phyloP scores from a whole-genome alignment of 2,888 invertebrate species.

The Anarsia innoxiella region DNA sequence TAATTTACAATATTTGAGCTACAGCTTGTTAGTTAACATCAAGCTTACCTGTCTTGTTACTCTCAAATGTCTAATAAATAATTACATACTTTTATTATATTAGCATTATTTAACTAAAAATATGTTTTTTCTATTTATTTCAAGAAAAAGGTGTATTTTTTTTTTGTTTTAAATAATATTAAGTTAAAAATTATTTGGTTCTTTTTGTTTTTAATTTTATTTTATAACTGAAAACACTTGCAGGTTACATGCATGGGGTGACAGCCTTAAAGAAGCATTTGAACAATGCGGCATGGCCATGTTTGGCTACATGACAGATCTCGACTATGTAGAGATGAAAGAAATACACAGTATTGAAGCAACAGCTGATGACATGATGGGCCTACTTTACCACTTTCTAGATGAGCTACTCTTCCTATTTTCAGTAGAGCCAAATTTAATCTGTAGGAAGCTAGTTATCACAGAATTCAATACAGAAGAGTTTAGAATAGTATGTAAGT shows the following conservation, averaged over 20 bases:
- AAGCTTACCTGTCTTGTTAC: too few species aligned
- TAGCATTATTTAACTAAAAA: too few species aligned
- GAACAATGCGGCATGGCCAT: constrained; percentile 97
- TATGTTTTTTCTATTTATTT: constrained; percentile 13
- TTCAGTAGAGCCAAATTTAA: constrained; percentile 91
- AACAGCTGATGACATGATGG: constrained; percentile 90
- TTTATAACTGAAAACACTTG: constrained; percentile 15
- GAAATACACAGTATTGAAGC: constrained; percentile 89
- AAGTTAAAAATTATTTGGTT: too few species aligned
- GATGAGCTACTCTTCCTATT: constrained; percentile 96
- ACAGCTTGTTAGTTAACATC: too few species aligned
- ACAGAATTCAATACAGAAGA: constrained; percentile 89
- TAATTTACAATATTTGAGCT: too few species aligned
- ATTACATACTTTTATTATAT: too few species aligned
- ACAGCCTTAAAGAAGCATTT: constrained; percentile 89
- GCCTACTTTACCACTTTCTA: constrained; percentile 92
- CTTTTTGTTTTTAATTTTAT: neutral
- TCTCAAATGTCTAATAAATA: too few species aligned
- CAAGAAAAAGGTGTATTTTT: too few species aligned
- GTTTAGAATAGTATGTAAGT: constrained; percentile 85
- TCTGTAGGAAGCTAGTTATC: constrained; percentile 90
- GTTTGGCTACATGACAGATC: constrained; percentile 98
- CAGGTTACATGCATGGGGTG: constrained; percentile 95
- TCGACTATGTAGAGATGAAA: constrained; percentile 87
- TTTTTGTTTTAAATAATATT: too few species aligned